A percentile compares a stretch with the other conserved stretches of the same genome.
Conservation (phyloP, 2,797 vertebrate species). For the Gallirallus australis region DNA sequence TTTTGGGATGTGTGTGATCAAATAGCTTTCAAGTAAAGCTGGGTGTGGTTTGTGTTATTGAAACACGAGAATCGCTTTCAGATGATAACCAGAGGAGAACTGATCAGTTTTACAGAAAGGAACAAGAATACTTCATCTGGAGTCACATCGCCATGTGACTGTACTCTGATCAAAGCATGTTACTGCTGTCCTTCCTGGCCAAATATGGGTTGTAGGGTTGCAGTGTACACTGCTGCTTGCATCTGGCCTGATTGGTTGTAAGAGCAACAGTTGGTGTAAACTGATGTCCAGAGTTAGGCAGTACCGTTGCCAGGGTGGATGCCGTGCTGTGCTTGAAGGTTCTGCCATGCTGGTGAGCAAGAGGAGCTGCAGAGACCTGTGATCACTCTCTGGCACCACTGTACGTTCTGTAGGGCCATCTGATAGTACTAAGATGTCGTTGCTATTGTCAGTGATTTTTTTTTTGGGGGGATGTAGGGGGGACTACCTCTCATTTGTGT, state of each 20-base stretch:
- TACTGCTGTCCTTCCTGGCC: background rate
- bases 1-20: background rate
- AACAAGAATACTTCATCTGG: background rate
- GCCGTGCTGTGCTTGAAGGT: background rate
- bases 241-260: background rate
- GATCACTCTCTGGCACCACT: background rate
- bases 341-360: background rate
- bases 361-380: background rate
- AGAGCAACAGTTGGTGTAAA: background rate
- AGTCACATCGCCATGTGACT: background rate
- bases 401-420: background rate
- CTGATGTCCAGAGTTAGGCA: background rate
- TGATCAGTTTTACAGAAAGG: background rate
- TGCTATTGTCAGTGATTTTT: background rate
- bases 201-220: background rate
- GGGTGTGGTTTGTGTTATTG: background rate
- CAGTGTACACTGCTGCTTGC: fast-evolving
- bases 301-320: too few relatives aligned
- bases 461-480: fast-evolving
- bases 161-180: background rate
- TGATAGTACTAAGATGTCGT: background rate
- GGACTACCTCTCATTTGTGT: background rate
- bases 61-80: background rate
- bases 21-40: background rate
- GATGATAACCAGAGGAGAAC: background rate